Base-by-base conservation (phyloP, 2,888 invertebrate species). In the Andrena camellia region DNA sequence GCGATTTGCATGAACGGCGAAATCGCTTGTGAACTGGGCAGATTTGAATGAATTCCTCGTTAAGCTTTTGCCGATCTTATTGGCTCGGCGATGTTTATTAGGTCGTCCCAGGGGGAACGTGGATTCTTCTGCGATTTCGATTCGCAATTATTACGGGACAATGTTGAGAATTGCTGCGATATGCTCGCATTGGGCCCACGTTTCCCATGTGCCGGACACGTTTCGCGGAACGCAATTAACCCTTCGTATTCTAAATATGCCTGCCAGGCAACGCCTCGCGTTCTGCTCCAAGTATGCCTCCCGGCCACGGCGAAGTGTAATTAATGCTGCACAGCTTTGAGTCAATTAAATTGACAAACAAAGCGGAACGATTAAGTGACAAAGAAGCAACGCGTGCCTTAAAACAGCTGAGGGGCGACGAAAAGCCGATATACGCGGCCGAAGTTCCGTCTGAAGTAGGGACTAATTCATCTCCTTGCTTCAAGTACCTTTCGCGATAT, bases 191-290 rank as follows among this genome's bases (percentile, higher is more conserved):
- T 42, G 17, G 5, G 17, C 42, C 17, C 42, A 17, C 20, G 52
- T 20, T 20, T 52, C 52, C 52, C 52, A 52, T 52, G 52, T 52
- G 52, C 20, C 20, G 7, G 20, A 52, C n/a, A 52, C 52, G 52
- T 52, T 52, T 52, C 20, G 52, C 52, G 2, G 52, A 52, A 52
- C 52, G 20, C n/a, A 52, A 52, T 52, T 52, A 52, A 52, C 48
- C 42, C 64, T 35, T 52, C 8, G 52, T 8, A 20, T 20, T 52
- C 20, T 52, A 20, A n/a, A 52, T 52, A 52, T 20, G 52, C 52
- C n/a, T 8, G 20, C 42, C 52, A 52, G n/a, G 20, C 20, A 8
- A 6, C n/a, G 20, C 52, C 8, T n/a, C 8, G 20, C 52, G 52
- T 20, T 52, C 17, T 6, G 20, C n/a, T n/a, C 52, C 20, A 1